Evolutionary conservation across 2,113 vertebrate genomes (phyloP).

Genomic region (Desmodus rotundus): DNA sequence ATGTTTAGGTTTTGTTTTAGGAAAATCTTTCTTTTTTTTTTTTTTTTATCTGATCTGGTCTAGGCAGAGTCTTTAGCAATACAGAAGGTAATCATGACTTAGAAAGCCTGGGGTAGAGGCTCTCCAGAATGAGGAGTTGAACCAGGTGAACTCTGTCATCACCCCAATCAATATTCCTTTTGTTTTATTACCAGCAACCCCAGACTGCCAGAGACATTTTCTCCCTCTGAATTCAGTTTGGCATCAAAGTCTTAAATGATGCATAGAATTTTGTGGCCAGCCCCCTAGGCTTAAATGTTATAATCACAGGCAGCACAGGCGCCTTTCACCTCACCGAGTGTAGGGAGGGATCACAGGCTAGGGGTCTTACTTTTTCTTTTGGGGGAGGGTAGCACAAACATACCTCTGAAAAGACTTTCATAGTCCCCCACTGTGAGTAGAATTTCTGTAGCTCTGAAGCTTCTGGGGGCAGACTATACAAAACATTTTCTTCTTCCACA

Average conservation of each 20-base stretch:
- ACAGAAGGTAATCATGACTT: conserved; percentile 50
- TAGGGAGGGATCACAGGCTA: conserved; percentile 43
- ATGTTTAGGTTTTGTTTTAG: neutral
- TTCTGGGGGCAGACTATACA: conserved; percentile 53
- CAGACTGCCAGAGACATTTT: conserved; percentile 65
- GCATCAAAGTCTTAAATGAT: conserved; percentile 79
- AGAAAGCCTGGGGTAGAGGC: neutral
- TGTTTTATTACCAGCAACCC: conserved; percentile 67
- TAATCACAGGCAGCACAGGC: conserved; percentile 73
- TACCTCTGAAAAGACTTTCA: conserved; percentile 69
- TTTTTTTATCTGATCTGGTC: neutral
- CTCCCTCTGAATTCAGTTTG: conserved; percentile 70
- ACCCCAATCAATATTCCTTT: conserved; percentile 66
- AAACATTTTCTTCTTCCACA: conserved; percentile 29
- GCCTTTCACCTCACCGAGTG: conserved; percentile 59
- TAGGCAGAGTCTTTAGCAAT: neutral
- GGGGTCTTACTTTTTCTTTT: neutral
- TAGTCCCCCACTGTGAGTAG: conserved; percentile 39
- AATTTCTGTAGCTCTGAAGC: conserved; percentile 72
- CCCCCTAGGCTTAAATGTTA: conserved; percentile 62
- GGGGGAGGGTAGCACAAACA: conserved; percentile 34
- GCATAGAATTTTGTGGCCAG: conserved; percentile 71
- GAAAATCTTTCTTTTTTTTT: neutral
- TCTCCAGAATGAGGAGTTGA: neutral
- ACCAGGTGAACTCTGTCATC: conserved; percentile 47